phyloP scores from a whole-genome alignment of 2,113 vertebrate species.

The Phainopepla nitens region DNA sequence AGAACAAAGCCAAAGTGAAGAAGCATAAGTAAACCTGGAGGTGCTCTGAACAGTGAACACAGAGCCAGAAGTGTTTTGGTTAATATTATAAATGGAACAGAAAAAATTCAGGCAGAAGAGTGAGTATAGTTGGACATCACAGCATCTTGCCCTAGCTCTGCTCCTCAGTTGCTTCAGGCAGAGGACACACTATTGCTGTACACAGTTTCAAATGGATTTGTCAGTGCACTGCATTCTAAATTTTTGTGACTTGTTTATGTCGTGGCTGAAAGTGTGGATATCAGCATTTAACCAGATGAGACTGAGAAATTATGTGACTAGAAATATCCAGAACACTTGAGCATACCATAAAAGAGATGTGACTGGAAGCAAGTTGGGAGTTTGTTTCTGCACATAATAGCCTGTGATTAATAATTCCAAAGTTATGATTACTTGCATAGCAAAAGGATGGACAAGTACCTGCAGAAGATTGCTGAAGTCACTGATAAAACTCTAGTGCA shows the following conservation, averaged over 20 bases:
- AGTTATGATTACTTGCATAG: neutral
- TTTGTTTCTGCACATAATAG: neutral
- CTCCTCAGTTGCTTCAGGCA: neutral
- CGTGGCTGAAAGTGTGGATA: neutral
- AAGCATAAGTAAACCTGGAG: neutral
- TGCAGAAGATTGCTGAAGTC: neutral
- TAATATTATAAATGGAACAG: neutral
- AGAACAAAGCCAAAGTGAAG: neutral
- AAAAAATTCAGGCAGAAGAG: neutral
- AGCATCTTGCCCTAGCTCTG: neutral
- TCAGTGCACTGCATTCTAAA: neutral
- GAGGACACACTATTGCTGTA: neutral
- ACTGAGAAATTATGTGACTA: neutral
- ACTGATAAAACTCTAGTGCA: neutral
- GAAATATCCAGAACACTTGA: slow-evolving; percentile 13
- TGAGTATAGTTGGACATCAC: neutral
- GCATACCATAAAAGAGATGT: neutral
- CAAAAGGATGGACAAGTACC: neutral
- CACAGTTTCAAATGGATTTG: neutral
- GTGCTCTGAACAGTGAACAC: neutral
- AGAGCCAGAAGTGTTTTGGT: neutral
- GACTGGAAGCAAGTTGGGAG: neutral
- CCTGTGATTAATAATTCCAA: neutral
- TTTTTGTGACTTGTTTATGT: slow-evolving; percentile 20
- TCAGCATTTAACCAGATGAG: slow-evolving; percentile 39